Evolutionary conservation across 1,140 invertebrate species (phyloP).

Genomic region (Euura lappo): DNA sequence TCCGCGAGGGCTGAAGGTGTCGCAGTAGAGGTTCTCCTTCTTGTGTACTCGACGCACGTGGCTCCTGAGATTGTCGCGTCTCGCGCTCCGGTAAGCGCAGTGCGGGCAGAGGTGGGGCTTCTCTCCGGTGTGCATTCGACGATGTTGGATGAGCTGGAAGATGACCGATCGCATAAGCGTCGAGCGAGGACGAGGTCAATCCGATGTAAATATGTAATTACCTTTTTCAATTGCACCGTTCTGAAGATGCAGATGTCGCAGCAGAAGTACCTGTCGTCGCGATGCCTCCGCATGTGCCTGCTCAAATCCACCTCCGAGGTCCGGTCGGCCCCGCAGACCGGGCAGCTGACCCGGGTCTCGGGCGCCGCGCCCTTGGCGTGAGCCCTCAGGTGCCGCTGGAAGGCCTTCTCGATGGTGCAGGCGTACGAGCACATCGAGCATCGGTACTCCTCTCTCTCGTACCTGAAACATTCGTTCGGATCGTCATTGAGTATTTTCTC

Average conservation of each 20-base stretch:
- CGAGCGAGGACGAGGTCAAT: not conserved
- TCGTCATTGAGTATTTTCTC: too few relatives aligned
- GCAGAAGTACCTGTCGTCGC: slow-evolving; percentile 63
- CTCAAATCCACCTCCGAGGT: slow-evolving; percentile 61
- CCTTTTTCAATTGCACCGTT: slow-evolving; percentile 66
- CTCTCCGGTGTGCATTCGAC: slow-evolving; percentile 68
- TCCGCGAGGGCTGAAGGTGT: slow-evolving; percentile 63
- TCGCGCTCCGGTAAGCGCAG: slow-evolving; percentile 64
- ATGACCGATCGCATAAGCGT: not conserved
- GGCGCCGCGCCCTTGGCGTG: slow-evolving; percentile 53
- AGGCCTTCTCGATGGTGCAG: slow-evolving; percentile 66
- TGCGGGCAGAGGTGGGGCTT: slow-evolving; percentile 65
- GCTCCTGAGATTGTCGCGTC: slow-evolving; percentile 63
- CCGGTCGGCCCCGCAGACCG: slow-evolving; percentile 65
- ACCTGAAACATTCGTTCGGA: slow-evolving; percentile 43
- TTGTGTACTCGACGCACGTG: slow-evolving; percentile 66
- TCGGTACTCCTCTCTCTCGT: slow-evolving; percentile 64
- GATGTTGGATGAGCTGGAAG: slow-evolving; percentile 59
- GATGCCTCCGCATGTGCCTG: slow-evolving; percentile 64
- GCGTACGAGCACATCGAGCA: slow-evolving; percentile 64
- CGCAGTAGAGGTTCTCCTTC: slow-evolving; percentile 62
- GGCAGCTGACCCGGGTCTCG: slow-evolving; percentile 61
- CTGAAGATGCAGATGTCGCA: slow-evolving; percentile 66
- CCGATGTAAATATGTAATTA: slow-evolving; percentile 33
- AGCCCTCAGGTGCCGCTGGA: slow-evolving; percentile 60